Base-by-base conservation (phyloP, 2,888 invertebrate genomes). In the Morpho achilles region DNA sequence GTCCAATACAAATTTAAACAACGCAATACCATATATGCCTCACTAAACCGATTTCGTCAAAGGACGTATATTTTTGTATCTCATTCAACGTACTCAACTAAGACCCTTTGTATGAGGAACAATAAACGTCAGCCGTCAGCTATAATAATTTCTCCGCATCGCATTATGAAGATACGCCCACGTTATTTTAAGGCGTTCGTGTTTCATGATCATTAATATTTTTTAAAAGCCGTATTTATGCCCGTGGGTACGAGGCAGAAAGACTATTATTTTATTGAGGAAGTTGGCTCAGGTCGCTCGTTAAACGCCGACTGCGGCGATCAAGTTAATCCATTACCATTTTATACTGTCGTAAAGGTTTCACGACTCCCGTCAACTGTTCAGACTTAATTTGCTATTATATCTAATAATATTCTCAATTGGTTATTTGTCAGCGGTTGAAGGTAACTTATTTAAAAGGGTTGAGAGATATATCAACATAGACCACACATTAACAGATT, bases 261-360 rank as follows among this genome's bases (percentile, higher is more conserved):
- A 79, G 76, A 73, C 76, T 76, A 84, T 85, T 76, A 83, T 84
- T 88, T 88, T 88, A 89, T 87, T 84, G 87, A 86, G 89, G 88
- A 88, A 87, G 87, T 83, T 75, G 74, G 75, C 79, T 73, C 82
- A 72, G 80, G 79, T 71, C 76, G 82, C 73, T 84, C 85, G 82
- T 87, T 84, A 87, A 84, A 80, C 72, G 75, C 67, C 75, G 77
- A 75, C 79, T 78, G 77, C 55, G 77, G 76, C 82, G 79, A 87
- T 86, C 83, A 80, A 83, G 76, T 83, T 84, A 80, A 87, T 84
- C 83, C 87, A 86, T 88, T 88, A 87, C 80, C 69, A 80, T 87
- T 88, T 87, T 86, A 88, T 87, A 81, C 69, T 76, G 77, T 82
- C 85, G 80, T 89, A 87, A 89, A 89, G 77, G 81, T 80, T 84